Percentiles rank a stretch among this genome's conserved stretches.
These are phyloP conservation scores for Siniperca chuatsi DNA, from an alignment of 2,113 vertebrate genomes.

Conservation along the genomic window DNA sequence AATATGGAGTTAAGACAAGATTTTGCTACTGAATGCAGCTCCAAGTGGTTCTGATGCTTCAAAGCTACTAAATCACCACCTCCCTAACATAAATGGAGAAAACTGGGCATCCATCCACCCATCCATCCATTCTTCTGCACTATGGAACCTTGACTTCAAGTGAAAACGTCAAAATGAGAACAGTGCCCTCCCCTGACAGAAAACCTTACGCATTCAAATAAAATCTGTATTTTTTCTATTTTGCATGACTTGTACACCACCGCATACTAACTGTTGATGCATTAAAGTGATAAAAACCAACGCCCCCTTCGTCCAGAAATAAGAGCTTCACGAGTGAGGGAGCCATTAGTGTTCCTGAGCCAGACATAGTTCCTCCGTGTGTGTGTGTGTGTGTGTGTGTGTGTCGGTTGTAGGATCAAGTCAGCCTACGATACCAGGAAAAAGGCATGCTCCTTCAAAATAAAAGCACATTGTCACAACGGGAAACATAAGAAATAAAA, in stretches of 20 bases:
- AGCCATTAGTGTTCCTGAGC: no score
- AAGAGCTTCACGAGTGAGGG: neutral
- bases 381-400: neutral
- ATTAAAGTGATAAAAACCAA: neutral
- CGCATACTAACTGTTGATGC: neutral
- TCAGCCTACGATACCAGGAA: neutral
- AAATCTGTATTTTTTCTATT: neutral
- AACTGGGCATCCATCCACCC: neutral
- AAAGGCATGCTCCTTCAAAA: constrained; percentile 27
- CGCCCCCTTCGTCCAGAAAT: neutral
- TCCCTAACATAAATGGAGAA: neutral
- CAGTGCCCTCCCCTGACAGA: neutral
- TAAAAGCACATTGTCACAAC: constrained; percentile 26
- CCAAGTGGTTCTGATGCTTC: neutral
- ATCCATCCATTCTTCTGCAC: no score
- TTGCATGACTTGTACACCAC: neutral
- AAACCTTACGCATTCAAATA: neutral
- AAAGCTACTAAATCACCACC: neutral
- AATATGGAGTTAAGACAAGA: neutral
- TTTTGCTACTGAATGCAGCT: neutral
- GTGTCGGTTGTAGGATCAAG: neutral
- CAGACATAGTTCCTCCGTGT: neutral
- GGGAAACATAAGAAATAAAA: neutral
- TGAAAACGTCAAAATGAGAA: no score
- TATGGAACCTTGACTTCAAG: no score